Evolutionary conservation across 2,888 invertebrate species (phyloP).

Genomic region (Sphaerophoria rueppellii): DNA sequence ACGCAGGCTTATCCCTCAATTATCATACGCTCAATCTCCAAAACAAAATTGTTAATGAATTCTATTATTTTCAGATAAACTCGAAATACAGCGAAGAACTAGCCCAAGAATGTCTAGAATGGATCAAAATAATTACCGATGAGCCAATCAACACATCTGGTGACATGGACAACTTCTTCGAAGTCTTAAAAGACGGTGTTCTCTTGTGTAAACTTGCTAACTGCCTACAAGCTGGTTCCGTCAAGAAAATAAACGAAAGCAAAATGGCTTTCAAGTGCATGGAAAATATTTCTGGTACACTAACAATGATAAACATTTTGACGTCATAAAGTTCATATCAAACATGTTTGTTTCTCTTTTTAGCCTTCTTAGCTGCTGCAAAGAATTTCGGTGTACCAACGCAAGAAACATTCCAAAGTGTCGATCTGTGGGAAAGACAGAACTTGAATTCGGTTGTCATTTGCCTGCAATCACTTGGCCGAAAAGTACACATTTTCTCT

Average conservation of each 20-base stretch:
- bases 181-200: constrained; percentile 94
- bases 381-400: constrained; percentile 94
- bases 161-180: constrained; percentile 96
- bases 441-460: constrained; percentile 98
- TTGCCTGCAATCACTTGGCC: constrained; percentile 95
- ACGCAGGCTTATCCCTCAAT: too few relatives aligned
- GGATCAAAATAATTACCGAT: constrained; percentile 94
- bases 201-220: constrained; percentile 95
- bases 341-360: not conserved
- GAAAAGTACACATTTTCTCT: constrained; percentile 87
- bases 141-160: constrained; percentile 93
- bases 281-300: constrained; percentile 94
- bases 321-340: not conserved
- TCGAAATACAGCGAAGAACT: constrained; percentile 98
- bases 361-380: constrained; percentile 92
- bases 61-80: constrained; percentile 89
- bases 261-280: constrained; percentile 98
- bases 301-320: not conserved
- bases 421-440: constrained; percentile 97
- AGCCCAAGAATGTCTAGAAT: constrained; percentile 95
- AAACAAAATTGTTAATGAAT: too few relatives aligned
- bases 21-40: too few relatives aligned
- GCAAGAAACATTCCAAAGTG: constrained; percentile 98
- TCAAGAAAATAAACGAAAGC: constrained; percentile 96
- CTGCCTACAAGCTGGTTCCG: constrained; percentile 90